These are phyloP conservation scores for Aurelia coerulea DNA, from an alignment of 30 jellyfish, hydroid and myxozoan genomes.

Conservation along the genomic window DNA sequence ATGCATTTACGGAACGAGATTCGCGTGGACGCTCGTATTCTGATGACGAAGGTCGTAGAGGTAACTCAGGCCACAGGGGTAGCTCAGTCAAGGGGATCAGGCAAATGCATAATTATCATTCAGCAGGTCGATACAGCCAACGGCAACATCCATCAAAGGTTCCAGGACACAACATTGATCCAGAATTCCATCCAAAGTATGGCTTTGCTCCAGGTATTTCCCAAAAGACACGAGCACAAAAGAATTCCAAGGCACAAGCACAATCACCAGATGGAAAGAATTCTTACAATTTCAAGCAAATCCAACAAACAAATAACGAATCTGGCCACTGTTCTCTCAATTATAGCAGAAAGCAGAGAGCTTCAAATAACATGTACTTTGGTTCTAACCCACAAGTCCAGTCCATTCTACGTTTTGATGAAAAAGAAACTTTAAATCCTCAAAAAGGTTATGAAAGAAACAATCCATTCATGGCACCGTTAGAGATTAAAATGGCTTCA, in stretches of 20 bases:
- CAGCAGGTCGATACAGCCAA: background rate
- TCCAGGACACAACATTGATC: slow-evolving; percentile 7
- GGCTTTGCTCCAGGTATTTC: background rate
- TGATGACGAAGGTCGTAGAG: slow-evolving; percentile 3
- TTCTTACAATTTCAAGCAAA: background rate
- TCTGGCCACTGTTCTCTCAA: background rate
- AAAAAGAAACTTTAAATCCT: background rate
- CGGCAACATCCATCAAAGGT: background rate
- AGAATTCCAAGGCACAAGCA: background rate
- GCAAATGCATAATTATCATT: background rate
- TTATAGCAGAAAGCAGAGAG: background rate
- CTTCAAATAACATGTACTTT: slow-evolving; percentile 11
- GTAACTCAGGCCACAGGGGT: background rate
- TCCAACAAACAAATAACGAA: background rate
- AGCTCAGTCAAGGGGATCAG: background rate
- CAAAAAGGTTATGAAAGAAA: background rate
- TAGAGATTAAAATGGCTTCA: background rate
- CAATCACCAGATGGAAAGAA: background rate
- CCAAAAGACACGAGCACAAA: background rate
- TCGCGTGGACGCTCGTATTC: slow-evolving; percentile 17
- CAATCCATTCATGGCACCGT: background rate
- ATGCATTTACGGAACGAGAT: background rate
- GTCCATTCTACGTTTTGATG: background rate
- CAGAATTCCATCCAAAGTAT: slow-evolving; percentile 23
- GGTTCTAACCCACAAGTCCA: slow-evolving; percentile 13